Evolutionary conservation across 1,140 invertebrate species (phyloP), one percentile per base, ranked within the genome.

Genomic region (Dreissena rostriformis): DNA sequence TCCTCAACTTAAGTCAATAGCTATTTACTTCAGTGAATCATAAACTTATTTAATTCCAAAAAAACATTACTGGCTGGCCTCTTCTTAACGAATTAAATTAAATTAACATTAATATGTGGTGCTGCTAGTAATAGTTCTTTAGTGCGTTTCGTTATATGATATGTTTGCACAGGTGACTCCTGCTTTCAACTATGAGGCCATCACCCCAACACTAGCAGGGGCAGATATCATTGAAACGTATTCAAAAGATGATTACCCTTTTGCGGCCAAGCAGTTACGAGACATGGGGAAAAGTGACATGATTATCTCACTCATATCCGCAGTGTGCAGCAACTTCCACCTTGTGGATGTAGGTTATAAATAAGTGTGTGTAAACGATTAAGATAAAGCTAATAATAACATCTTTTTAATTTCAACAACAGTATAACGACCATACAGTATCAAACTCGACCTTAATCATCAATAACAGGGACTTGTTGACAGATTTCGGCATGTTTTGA

Each of bases 241-340:
- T 57, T 61, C 51, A 24, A 17, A 68, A 12, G 29, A 49, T 4
- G 68, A 72, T 28, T 81, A 70, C 49, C 22, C 51, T 1, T 49
- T 29, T 14, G 68, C 71, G 17, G 67, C 55, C n/a, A 5, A 57
- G 15, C 52, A 65, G 24, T 70, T 81, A 19, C 14, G 26, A 65
- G 53, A 52, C 28, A 72, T 81, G 78, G 78, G 78, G 1, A 72
- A 63, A 24, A 24, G 29, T 63, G 78, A 81, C 39, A 81, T 81
- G 78, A 73, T 81, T 29, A 70, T 81, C 11, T 57, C 52, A 17
- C 78, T 72, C 12, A 55, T 81, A 5, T 71, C 78, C 10, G 67
- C 67, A 14, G 67, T 81, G 8, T 81, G 78, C 28, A 81, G 78
- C 29, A 68, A 81, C 24, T n/a, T 81, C 1, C 70, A 81, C 26